Evolutionary conservation across 1,140 invertebrate species (phyloP).

Genomic region (Goniozus legneri): DNA sequence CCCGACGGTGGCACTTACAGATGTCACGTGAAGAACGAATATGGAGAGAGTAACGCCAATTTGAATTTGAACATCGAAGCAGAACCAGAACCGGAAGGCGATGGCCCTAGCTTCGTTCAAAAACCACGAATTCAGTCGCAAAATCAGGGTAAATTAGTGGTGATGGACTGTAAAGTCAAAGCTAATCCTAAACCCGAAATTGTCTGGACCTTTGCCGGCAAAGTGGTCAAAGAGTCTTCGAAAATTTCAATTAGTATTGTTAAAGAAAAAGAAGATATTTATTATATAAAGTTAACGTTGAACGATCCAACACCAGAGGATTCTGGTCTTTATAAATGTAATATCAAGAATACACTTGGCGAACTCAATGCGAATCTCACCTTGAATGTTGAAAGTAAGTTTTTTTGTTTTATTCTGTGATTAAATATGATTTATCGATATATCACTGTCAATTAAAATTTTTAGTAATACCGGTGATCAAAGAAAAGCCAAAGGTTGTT

Average conservation of each 20-base stretch:
- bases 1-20: slow-evolving; percentile 96
- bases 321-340: slow-evolving; percentile 97
- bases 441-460: slow-evolving; percentile 20
- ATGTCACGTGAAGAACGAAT: slow-evolving; percentile 95
- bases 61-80: slow-evolving; percentile 97
- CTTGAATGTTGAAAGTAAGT: slow-evolving; percentile 95
- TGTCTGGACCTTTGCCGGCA: slow-evolving; percentile 85
- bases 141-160: slow-evolving; percentile 92
- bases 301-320: slow-evolving; percentile 91
- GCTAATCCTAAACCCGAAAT: slow-evolving; percentile 92
- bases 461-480: slow-evolving; percentile 88
- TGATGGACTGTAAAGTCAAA: slow-evolving; percentile 95
- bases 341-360: slow-evolving; percentile 92
- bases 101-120: slow-evolving; percentile 96
- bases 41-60: slow-evolving; percentile 97
- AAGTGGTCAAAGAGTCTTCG: slow-evolving; percentile 72
- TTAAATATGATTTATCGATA: no score
- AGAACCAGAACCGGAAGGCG: slow-evolving; percentile 85
- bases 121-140: slow-evolving; percentile 94
- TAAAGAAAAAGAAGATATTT: slow-evolving; percentile 79
- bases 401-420: slow-evolving; percentile 8
- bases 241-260: slow-evolving; percentile 72
- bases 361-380: slow-evolving; percentile 96
- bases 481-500: slow-evolving; percentile 85
- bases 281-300: slow-evolving; percentile 85